Evolutionary conservation across 2,113 vertebrate species (phyloP), one percentile per base, ranked within the genome.

Genomic region (Hemichromis elongatus): DNA sequence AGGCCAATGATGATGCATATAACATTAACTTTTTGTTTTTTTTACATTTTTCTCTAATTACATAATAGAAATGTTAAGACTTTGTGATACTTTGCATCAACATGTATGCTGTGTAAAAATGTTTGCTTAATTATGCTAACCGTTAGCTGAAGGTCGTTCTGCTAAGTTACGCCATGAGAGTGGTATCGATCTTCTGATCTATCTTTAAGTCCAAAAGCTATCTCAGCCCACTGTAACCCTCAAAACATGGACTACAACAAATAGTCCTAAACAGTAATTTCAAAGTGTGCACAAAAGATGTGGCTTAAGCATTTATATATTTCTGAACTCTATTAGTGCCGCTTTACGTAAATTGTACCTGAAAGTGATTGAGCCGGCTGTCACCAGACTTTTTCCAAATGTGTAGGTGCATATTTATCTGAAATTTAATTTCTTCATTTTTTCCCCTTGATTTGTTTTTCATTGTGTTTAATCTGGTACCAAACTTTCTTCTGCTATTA

Each of bases 141-240:
- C 0, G 16, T 75, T 30, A 50, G 70, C 45, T 30, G 18, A 50
- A 75, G 45, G 16, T 75, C 30, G 45, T 75, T 75, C 45, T 33
- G 26, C 45, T 52, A 75, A 50, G 45, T 26, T 50, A 75, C 10
- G 3, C 42, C 42, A 30, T 75, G 42, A 75, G 45, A 30, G 70
- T 75, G 45, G 70, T 75, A 75, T 52, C 45, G 52, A 75, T 52
- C 70, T 52, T 75, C 70, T 75, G 42, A 50, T 75, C 26, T 75
- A 13, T 26, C 70, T 30, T 50, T 19, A 9, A 52, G 45, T 7
- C 9, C 30, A 50, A 40, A 73, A 47, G 40, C 66, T 28, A 45
- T 0, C 68, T 24, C 68, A 28, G 0, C 42, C 68, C 68, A 50
- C 42, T 0, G 1, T 18, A 18, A 12, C 26, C 16, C 10, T 30